A percentile compares a stretch with the other conserved stretches of the same genome.
phyloP scores from a whole-genome alignment of 2,888 invertebrate genomes.

The Dendrolimus houi region DNA sequence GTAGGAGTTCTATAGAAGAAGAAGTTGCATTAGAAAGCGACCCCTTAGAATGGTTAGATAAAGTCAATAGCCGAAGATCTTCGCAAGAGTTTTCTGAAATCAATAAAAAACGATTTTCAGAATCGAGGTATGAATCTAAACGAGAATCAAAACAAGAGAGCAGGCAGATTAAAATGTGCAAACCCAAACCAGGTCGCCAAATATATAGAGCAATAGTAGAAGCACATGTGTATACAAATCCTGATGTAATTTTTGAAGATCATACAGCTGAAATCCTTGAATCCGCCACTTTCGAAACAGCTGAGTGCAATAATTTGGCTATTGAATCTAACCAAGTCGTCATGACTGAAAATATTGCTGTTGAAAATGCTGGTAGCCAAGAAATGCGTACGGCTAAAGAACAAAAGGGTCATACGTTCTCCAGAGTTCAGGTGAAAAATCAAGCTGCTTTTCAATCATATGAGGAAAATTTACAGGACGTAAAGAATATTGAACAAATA shows the following conservation, averaged over 20 bases:
- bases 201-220: slow-evolving; percentile 62
- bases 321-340: slow-evolving; percentile 11
- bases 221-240: slow-evolving; percentile 60
- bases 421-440: background rate
- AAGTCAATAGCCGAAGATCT: slow-evolving; percentile 25
- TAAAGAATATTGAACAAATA: slow-evolving; percentile 15
- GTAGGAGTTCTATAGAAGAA: slow-evolving; percentile 40
- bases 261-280: slow-evolving; percentile 32
- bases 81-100: slow-evolving; percentile 20
- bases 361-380: background rate
- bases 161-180: slow-evolving; percentile 16
- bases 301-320: slow-evolving; percentile 17
- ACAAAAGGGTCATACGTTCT: background rate
- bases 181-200: slow-evolving; percentile 30
- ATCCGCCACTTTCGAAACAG: slow-evolving; percentile 28
- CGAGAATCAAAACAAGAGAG: slow-evolving; percentile 25
- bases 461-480: slow-evolving; percentile 14
- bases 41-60: slow-evolving; percentile 44
- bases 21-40: slow-evolving; percentile 37
- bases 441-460: slow-evolving; percentile 15
- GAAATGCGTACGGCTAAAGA: slow-evolving; percentile 1
- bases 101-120: slow-evolving; percentile 19
- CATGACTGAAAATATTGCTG: slow-evolving; percentile 7
- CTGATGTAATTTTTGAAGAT: slow-evolving; percentile 51
- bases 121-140: slow-evolving; percentile 18